Conservation (phyloP, 1,140 invertebrate species). For the Drosophila kurseongensis region DNA sequence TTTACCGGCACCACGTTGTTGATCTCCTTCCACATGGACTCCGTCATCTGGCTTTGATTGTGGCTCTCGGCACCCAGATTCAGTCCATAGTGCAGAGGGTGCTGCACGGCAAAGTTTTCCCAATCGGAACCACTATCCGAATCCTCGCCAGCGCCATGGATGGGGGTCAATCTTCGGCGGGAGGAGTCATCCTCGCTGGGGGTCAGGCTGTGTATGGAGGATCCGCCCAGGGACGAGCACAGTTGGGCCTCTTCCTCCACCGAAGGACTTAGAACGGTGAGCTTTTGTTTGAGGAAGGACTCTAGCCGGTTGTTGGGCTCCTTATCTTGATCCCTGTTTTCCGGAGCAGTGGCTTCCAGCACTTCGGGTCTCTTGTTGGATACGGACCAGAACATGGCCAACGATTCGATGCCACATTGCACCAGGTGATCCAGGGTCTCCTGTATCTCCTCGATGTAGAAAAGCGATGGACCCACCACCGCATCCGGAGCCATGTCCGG, state of each 20-base stretch:
- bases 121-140: constrained; percentile 86
- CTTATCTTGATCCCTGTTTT: constrained; percentile 36
- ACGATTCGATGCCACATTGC: constrained; percentile 87
- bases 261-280: constrained; percentile 74
- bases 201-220: constrained; percentile 80
- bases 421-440: constrained; percentile 89
- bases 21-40: constrained; percentile 89
- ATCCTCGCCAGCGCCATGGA: constrained; percentile 45
- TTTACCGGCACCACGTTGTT: constrained; percentile 88
- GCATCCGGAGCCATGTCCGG: constrained; percentile 69
- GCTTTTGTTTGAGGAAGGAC: constrained; percentile 86
- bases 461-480: constrained; percentile 82
- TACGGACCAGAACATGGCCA: constrained; percentile 87
- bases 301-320: constrained; percentile 79
- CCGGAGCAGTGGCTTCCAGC: constrained; percentile 40
- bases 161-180: constrained; percentile 56
- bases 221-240: constrained; percentile 73
- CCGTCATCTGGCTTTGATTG: constrained; percentile 89
- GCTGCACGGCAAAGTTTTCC: constrained; percentile 87
- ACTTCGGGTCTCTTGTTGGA: constrained; percentile 86
- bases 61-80: constrained; percentile 87
- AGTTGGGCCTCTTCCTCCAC: constrained; percentile 71
- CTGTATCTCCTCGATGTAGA: constrained; percentile 88
- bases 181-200: constrained; percentile 76
- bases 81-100: constrained; percentile 86